phyloP scores from a whole-genome alignment of 2,113 vertebrate genomes.

The Astur gentilis region DNA sequence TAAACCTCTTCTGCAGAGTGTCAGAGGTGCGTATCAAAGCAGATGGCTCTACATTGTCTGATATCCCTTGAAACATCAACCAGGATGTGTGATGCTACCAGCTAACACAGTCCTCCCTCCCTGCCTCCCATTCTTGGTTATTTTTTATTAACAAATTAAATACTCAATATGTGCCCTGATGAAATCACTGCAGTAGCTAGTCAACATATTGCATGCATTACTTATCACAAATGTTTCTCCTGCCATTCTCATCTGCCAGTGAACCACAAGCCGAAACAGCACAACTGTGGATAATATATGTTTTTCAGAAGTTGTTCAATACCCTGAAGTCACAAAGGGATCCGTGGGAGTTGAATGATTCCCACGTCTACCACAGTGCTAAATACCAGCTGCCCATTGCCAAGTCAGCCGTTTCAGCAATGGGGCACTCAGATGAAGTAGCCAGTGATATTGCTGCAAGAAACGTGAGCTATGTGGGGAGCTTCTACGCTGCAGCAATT shows the following conservation, averaged over 20 bases:
- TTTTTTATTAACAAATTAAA: background rate
- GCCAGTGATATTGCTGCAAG: background rate
- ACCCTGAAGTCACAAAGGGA: background rate
- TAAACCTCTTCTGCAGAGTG: background rate
- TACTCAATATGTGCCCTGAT: no score
- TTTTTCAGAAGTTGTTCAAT: background rate
- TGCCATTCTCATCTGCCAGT: background rate
- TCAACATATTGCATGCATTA: background rate
- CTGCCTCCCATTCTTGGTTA: background rate
- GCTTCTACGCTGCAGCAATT: background rate
- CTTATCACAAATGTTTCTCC: background rate
- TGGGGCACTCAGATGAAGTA: background rate
- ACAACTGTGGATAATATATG: background rate
- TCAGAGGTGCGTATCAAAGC: background rate
- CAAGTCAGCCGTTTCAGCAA: background rate
- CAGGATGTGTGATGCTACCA: background rate
- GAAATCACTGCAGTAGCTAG: background rate
- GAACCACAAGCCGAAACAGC: background rate
- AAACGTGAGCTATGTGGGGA: fast-evolving
- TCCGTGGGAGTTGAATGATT: background rate
- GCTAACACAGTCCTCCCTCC: background rate
- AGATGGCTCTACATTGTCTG: background rate
- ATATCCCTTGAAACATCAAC: background rate
- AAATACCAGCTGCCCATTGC: background rate
- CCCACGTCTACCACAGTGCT: background rate